phyloP scores from a whole-genome alignment of 2,797 vertebrate genomes.

The Emydoidea blandingii region DNA sequence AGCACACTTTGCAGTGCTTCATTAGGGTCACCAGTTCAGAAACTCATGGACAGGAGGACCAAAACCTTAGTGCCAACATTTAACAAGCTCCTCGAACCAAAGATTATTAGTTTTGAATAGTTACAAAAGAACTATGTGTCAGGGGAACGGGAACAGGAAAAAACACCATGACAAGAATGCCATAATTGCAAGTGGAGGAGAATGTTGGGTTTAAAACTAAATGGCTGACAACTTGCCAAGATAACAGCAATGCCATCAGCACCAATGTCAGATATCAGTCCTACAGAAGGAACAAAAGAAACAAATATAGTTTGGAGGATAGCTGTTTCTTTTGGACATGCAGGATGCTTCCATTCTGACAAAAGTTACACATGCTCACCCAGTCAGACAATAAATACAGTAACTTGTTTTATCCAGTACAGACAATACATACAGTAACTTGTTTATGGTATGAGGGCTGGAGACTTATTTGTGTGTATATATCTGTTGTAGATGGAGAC shows the following conservation, averaged over 20 bases:
- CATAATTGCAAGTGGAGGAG: neutral
- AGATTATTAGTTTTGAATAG: neutral
- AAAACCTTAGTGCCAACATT: neutral
- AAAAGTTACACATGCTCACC: neutral
- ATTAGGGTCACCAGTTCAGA: neutral
- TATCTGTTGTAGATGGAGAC: neutral
- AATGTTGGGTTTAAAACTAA: neutral
- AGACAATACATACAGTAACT: neutral
- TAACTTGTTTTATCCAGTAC: neutral
- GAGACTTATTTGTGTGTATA: neutral
- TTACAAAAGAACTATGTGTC: neutral
- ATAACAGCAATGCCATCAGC: neutral
- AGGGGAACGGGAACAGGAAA: neutral
- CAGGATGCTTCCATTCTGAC: neutral
- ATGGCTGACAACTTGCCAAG: neutral
- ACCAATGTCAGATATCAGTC: neutral
- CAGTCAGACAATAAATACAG: neutral
- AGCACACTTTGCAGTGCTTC: neutral
- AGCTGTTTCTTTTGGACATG: neutral
- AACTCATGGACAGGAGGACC: neutral
- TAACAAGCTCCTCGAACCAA: neutral
- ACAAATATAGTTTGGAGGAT: neutral
- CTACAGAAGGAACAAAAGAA: neutral
- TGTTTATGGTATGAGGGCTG: neutral
- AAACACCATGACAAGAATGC: neutral